Evolutionary conservation across 2,888 invertebrate genomes (phyloP).

Genomic region (Lepidochrysops patricia): DNA sequence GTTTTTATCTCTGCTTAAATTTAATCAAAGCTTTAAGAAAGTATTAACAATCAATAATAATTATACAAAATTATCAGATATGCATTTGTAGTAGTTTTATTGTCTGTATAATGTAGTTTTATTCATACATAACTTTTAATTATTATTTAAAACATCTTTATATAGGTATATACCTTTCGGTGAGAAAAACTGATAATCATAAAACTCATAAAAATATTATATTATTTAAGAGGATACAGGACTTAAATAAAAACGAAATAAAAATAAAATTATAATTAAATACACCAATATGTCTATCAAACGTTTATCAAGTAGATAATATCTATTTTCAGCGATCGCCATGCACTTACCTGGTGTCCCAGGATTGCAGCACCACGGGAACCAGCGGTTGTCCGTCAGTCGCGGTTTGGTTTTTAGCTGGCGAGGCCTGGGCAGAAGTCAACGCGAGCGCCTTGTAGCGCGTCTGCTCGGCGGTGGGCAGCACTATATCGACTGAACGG

Average conservation of each 20-base stretch:
- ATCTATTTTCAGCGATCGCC: neutral
- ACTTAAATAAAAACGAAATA: neutral
- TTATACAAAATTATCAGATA: too few species aligned
- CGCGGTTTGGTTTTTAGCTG: slow-evolving; percentile 34
- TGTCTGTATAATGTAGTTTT: too few species aligned
- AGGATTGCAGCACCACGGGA: slow-evolving; percentile 31
- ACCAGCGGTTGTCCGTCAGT: slow-evolving; percentile 31
- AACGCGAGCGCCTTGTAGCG: slow-evolving; percentile 88
- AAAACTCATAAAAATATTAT: too few species aligned
- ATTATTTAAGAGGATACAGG: too few species aligned
- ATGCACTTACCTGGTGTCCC: slow-evolving; percentile 51
- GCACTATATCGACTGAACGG: slow-evolving; percentile 89
- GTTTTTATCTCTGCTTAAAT: neutral
- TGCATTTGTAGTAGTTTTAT: too few species aligned
- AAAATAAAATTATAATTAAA: slow-evolving; percentile 12
- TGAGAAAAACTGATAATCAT: neutral
- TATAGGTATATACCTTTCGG: too few species aligned
- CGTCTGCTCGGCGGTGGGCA: slow-evolving; percentile 89
- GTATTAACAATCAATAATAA: neutral
- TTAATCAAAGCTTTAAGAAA: neutral
- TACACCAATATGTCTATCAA: too few species aligned
- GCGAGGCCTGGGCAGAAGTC: slow-evolving; percentile 67
- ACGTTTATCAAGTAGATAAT: too few species aligned
- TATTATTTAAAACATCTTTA: too few species aligned
- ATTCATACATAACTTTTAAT: too few species aligned